Conservation (phyloP, 2,888 invertebrate species). For the Ophion obscuratus region DNA sequence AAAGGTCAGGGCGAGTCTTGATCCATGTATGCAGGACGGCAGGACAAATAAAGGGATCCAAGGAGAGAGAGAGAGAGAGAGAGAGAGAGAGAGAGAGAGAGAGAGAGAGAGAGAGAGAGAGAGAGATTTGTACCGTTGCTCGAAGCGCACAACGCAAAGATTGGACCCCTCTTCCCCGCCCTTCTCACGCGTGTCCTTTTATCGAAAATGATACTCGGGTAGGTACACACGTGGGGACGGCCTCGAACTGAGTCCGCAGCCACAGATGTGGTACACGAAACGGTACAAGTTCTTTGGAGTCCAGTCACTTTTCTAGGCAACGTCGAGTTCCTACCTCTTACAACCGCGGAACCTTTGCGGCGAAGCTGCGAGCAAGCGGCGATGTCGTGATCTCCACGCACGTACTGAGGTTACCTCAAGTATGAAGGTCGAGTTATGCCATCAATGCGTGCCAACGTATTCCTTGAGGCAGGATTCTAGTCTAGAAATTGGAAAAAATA, state of each 20-base stretch:
- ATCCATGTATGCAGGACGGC: background rate
- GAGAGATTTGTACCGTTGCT: conserved; percentile 69
- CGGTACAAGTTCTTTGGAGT: conserved; percentile 69
- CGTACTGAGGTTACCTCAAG: background rate
- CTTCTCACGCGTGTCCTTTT: conserved; percentile 35
- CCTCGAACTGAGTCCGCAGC: conserved; percentile 11
- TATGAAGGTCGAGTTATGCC: background rate
- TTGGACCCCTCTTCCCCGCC: conserved; percentile 30
- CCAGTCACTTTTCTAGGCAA: conserved; percentile 58
- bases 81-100: conserved; percentile 1
- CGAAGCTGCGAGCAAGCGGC: background rate
- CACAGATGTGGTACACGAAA: conserved; percentile 73
- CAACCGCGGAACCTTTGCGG: background rate
- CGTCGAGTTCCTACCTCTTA: conserved; percentile 15
- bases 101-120: conserved; percentile 1
- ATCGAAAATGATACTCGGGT: conserved; percentile 27
- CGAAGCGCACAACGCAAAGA: conserved; percentile 67
- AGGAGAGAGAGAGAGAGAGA: background rate
- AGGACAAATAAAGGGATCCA: background rate
- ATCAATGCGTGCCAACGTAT: background rate
- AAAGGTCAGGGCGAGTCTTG: background rate
- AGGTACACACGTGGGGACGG: conserved; percentile 15
- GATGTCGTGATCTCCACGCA: background rate
- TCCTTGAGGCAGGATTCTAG: background rate
- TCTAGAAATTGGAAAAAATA: too few species aligned